Percentiles rank a stretch among this genome's conserved stretches.
Evolutionary conservation across 2,797 vertebrate genomes (phyloP).

Genomic region (Falco cherrug): DNA sequence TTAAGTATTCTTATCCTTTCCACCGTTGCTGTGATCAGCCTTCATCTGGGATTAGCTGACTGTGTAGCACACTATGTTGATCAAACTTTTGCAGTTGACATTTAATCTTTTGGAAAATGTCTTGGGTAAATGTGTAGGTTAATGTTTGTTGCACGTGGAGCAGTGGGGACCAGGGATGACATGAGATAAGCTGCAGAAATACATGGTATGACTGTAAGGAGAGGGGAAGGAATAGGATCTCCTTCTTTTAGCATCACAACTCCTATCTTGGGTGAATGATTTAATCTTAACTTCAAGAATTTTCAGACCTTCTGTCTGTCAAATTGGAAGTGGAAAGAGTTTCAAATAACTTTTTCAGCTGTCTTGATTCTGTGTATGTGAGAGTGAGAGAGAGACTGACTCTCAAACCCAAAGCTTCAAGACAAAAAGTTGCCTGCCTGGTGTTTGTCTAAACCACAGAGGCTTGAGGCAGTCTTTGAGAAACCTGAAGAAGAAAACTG

Average conservation of each 20-base stretch:
- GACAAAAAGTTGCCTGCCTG: not conserved
- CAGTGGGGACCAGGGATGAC: not conserved
- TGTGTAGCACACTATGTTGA: not conserved
- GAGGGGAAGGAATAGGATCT: not conserved
- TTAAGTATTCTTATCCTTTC: not conserved
- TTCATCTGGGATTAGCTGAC: not conserved
- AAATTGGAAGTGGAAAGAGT: not conserved
- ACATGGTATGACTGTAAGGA: not conserved
- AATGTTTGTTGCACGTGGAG: fast-evolving
- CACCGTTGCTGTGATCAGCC: not conserved
- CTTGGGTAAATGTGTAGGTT: not conserved
- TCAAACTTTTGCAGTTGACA: not conserved
- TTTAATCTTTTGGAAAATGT: not conserved
- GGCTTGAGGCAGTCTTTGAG: not conserved
- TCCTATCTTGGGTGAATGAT: not conserved
- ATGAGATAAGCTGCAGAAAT: not conserved
- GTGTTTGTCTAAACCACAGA: not conserved
- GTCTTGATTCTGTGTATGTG: not conserved
- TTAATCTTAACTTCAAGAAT: not conserved
- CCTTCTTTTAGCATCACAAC: not conserved
- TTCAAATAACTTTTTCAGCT: not conserved
- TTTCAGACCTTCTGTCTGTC: not conserved
- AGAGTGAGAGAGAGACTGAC: not conserved
- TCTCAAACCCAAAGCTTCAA: not conserved
- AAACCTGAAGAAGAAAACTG: not conserved